Percentiles rank a stretch among this genome's conserved stretches.
Conservation (phyloP, 2,888 invertebrate species). For the Drosophila bunnanda region DNA sequence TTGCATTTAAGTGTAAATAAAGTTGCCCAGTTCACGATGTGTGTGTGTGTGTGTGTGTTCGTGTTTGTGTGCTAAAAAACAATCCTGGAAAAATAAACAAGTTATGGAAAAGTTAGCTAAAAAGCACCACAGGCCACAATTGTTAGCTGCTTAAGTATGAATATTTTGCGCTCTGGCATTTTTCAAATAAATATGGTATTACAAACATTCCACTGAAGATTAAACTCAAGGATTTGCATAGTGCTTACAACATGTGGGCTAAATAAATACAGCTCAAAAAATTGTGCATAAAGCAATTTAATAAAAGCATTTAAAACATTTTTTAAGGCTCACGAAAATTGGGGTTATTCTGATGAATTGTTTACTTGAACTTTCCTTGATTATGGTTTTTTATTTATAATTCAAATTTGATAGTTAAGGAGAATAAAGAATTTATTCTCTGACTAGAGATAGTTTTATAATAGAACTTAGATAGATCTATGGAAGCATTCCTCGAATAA, state of each 20-base stretch:
- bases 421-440: not conserved
- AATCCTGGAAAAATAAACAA: constrained; percentile 41
- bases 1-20: constrained; percentile 77
- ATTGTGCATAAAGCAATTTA: constrained; percentile 2
- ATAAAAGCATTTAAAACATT: constrained; percentile 1
- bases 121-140: constrained; percentile 45
- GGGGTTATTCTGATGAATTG: not conserved
- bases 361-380: not conserved
- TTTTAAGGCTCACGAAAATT: not conserved
- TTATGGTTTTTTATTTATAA: not conserved
- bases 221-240: constrained; percentile 34
- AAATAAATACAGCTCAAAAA: constrained; percentile 7
- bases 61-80: constrained; percentile 42
- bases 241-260: constrained; percentile 27
- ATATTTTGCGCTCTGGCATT: constrained; percentile 41
- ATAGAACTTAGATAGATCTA: too few relatives aligned
- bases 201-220: constrained; percentile 38
- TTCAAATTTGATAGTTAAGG: not conserved
- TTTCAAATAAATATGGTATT: constrained; percentile 43
- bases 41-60: constrained; percentile 13
- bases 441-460: not conserved
- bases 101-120: constrained; percentile 49
- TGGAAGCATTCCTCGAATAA: too few relatives aligned
- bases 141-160: constrained; percentile 42
- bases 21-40: constrained; percentile 49